Evolutionary conservation across 2,888 invertebrate species (phyloP).

Genomic region (Oxytorus armatus): DNA sequence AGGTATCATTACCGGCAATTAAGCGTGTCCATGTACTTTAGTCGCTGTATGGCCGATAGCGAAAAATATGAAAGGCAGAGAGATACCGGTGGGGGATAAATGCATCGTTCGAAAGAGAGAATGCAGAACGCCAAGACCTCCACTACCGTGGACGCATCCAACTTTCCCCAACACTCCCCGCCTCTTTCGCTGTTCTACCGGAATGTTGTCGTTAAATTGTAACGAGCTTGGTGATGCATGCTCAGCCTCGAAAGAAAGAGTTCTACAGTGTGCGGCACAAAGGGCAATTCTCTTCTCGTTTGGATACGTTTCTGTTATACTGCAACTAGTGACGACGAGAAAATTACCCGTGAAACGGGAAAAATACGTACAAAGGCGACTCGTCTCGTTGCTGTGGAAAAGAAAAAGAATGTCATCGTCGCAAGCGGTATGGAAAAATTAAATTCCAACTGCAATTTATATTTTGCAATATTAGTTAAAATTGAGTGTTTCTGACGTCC

Average conservation of each 20-base stretch:
- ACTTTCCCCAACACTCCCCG: slow-evolving; percentile 35
- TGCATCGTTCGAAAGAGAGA: slow-evolving; percentile 42
- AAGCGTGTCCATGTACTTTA: slow-evolving; percentile 66
- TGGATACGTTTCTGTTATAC: slow-evolving; percentile 26
- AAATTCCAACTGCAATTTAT: slow-evolving; percentile 44
- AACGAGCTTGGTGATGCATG: slow-evolving; percentile 62
- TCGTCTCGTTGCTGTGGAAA: slow-evolving; percentile 9
- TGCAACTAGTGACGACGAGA: neutral
- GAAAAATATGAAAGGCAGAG: slow-evolving; percentile 49
- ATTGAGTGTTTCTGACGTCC: no score
- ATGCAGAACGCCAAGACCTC: slow-evolving; percentile 20
- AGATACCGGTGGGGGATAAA: slow-evolving; percentile 10
- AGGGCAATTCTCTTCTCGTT: slow-evolving; percentile 24
- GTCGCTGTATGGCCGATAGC: slow-evolving; percentile 55
- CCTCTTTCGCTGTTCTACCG: slow-evolving; percentile 27
- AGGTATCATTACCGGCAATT: slow-evolving; percentile 69
- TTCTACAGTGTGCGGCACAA: slow-evolving; percentile 6
- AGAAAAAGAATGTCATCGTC: neutral
- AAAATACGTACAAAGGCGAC: slow-evolving; percentile 3
- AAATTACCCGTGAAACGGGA: slow-evolving; percentile 2
- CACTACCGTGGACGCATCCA: slow-evolving; percentile 36
- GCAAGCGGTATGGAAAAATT: neutral
- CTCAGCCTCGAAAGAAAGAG: slow-evolving; percentile 33
- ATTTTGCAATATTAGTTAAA: slow-evolving; percentile 39
- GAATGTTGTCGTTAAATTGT: slow-evolving; percentile 67